Evolutionary conservation across 2,797 vertebrate species (phyloP), one percentile per base, ranked within the genome.

Genomic region (Syngnathus rostellatus): DNA sequence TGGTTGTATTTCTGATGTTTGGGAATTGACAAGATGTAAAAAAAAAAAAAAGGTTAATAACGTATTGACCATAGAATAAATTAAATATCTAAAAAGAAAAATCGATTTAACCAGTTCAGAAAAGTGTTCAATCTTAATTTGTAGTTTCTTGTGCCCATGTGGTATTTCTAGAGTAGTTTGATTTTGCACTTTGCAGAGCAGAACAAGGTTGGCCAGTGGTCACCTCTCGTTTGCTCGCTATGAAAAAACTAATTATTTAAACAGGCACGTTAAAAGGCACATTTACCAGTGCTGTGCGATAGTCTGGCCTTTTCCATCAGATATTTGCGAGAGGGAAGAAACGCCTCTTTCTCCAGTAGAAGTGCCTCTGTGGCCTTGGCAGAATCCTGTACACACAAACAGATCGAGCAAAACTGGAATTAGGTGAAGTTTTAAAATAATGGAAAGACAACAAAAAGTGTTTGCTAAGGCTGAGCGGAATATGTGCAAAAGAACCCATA

Each of bases 271-370:
- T 25, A 25, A 25, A 25, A 23, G 12, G 3, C 2, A n/a, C 3
- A 25, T 55, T 16, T 93, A 97, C 95, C 94, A 76, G 88, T 86
- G 83, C 72, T 93, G 86, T 90, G 83, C 78, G 93, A 67, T 68
- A 92, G 86, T 51, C 76, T 69, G 8, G 89, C 86, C 75, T 96
- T 98, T 63, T 98, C 95, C 84, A 93, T 76, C 69, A 95, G 87
- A 86, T 92, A 95, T 73, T 93, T 98, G 88, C 93, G 94, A 10
- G 93, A 88, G 5, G 93, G 87, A 70, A 93, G 93, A 88, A 96
- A 96, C 61, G 89, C 82, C 51, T 96, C 94, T 89, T 95, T 98
- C 55, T 92, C 93, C 77, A 94, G 79, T 72, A 95, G 83, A 82
- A 95, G 87, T 14, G 87, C 81, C 59, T 96, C 93, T 23, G 93